Evolutionary conservation across 2,797 vertebrate species (phyloP), one percentile per base, ranked within the genome.

Genomic region (Synanceia verrucosa): DNA sequence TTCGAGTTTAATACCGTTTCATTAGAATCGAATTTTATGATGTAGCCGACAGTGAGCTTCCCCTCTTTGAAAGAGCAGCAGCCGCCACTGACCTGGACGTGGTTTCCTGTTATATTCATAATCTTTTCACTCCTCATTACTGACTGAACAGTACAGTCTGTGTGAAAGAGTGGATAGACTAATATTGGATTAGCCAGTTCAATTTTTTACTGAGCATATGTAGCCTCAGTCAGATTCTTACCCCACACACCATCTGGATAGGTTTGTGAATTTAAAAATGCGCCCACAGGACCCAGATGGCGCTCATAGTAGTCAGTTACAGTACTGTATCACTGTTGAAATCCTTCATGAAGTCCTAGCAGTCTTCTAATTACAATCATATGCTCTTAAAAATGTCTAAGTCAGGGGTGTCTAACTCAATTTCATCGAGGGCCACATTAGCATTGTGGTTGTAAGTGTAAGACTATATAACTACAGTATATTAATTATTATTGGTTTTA

Each of bases 191-290:
- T 57, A 57, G 52, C 36, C 24, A 46, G 44, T 66, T 43, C 36
- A 46, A 21, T 21, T 61, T 62, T 59, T 63, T 31, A 14, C 31
- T 16, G 56, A 65, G 36, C 50, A 43, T 47, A 51, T 79, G 61
- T 57, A 62, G 46, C 46, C 26, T 75, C n/a, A 57, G 8, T 62
- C 19, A 37, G 41, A 37, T 65, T n/a, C 55, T 64, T 37, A 61
- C 55, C 60, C 76, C 56, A 60, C 65, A 56, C 57, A 52, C 78
- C 71, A 71, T 79, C 72, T 75, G 72, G 57, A 75, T 44, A 14
- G 36, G 50, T 70, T 46, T 28, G 44, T 23, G 57, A 24, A 58
- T 44, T 52, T 7, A 26, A 29, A 34, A 62, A 34, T 18, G 62
- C 7, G 37, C 67, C 77, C 71, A 62, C 72, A 28, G 50, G 55